Base-by-base conservation (phyloP, 2,797 vertebrate genomes). In the Pipistrellus pygmaeus region DNA sequence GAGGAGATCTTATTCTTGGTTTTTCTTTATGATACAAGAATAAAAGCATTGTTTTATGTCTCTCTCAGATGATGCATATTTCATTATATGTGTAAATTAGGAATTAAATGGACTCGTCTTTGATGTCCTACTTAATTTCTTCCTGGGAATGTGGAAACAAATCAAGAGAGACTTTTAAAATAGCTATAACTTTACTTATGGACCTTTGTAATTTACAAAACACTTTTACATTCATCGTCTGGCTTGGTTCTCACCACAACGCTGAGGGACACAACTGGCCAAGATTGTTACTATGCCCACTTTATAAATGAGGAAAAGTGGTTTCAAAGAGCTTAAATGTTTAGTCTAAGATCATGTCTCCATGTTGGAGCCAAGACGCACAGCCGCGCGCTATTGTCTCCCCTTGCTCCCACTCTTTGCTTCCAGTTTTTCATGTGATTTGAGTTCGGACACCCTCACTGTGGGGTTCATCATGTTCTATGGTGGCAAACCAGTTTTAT, bases 41-140 rank as follows among this genome's bases (percentile, higher is more conserved):
- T 78, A 48, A 88, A 89, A 88, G 51, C 64, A 85, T 71, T 85
- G 60, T 83, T 96, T 95, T 75, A 38, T 8, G 84, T 93, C 69
- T 78, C 46, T 85, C 64, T 85, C 60, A 55, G 25, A 25, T 76
- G 68, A 88, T 80, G 41, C 12, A 8, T 87, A 69, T 66, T 93
- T 88, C 60, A 80, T 76, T 27, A n/a, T 30, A 35, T 30, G 51
- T 82, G 66, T 72, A 80, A 85, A 66, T 91, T 66, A 93, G 18
- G 55, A 91, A 81, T 64, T 60, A 72, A 73, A 78, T 46, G 18
- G 27, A 80, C 10, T 48, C 23, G 46, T 11, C 32, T 62, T 87
- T 80, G 71, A 51, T 25, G 21, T 62, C 23, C 35, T 30, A 82
- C 11, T 2, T 35, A 53, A 90, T 66, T 83, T 77, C 21, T 64